Base-by-base conservation (phyloP, 2,888 invertebrate species). In the Chesias legatella region DNA sequence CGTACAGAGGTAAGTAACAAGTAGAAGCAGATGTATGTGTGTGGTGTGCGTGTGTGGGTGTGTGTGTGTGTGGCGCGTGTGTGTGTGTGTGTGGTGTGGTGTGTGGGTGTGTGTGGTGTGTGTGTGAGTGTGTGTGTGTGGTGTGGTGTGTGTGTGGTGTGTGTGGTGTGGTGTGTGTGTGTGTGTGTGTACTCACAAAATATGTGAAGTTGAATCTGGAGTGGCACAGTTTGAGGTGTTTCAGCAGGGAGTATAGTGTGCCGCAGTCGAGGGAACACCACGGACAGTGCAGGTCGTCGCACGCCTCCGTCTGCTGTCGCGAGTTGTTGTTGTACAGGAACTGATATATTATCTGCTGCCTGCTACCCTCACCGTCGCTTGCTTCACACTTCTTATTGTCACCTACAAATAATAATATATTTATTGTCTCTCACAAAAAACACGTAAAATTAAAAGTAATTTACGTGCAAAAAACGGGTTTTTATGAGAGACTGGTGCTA, bases 261-360 rank as follows among this genome's bases (percentile, higher is more conserved):
- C 93, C 92, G 64, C 98, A 98, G 80, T 97, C 95, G 10, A 98
- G 85, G 4, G 94, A 94, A 75, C 98, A 98, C 98, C 98, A 98
- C 0, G 98, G 98, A 72, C 98, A 98, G 69, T 94, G 94, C 33
- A 97, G 90, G 84, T 98, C 97, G 66, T 96, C 95, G 50, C 96
- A 94, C 6, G 97, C 96, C 80, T 98, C 98, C 0, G 98, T 98
- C 82, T 98, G 98, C 71, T 98, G 98, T 29, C 97, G 90, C 27
- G 95, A 96, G 73, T 96, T 97, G 79, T 97, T 97, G 79, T 97
- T 97, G 75, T 97, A 98, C 57, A 97, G 91, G 85, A 98, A 98
- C 84, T 98, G 98, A 82, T 98, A 98, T 52, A 97, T 95, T 52
- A 98, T 95, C 80, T 95, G 94, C 54, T 94, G 90, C 11, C 92